Conservation (phyloP, 2,113 vertebrate species). For the Origma solitaria region DNA sequence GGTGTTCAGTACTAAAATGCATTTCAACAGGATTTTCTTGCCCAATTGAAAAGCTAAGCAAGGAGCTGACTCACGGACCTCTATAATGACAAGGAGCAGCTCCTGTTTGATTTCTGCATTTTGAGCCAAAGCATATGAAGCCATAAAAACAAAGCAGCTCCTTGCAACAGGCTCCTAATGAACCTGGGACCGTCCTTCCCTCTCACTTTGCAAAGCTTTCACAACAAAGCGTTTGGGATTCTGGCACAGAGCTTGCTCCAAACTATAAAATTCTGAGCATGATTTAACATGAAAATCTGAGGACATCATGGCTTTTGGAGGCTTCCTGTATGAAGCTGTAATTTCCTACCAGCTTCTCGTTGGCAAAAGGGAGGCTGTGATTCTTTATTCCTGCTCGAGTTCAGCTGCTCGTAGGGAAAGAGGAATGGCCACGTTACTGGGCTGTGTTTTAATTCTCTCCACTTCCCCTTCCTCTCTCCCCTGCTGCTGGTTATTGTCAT, state of each 20-base stretch:
- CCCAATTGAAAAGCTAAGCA: conserved; percentile 31
- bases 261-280: conserved; percentile 46
- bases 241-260: neutral
- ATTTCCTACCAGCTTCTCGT: neutral
- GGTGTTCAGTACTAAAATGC: neutral
- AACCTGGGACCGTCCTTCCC: neutral
- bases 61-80: conserved; percentile 56
- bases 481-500: conserved; percentile 45
- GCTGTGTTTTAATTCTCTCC: neutral
- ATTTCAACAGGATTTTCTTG: conserved; percentile 35
- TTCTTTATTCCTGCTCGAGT: neutral
- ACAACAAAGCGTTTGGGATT: neutral
- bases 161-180: conserved; percentile 11
- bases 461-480: conserved; percentile 42
- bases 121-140: conserved; percentile 15
- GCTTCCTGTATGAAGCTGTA: neutral
- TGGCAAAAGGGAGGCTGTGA: neutral
- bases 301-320: neutral
- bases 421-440: neutral
- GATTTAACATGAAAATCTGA: conserved; percentile 53
- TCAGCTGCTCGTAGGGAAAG: neutral
- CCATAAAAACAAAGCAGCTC: conserved; percentile 37
- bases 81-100: conserved; percentile 34
- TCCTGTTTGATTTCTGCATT: conserved; percentile 28
- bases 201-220: conserved; percentile 15